Conservation (phyloP, 2,888 invertebrate genomes). For the Nudaria mundana region DNA sequence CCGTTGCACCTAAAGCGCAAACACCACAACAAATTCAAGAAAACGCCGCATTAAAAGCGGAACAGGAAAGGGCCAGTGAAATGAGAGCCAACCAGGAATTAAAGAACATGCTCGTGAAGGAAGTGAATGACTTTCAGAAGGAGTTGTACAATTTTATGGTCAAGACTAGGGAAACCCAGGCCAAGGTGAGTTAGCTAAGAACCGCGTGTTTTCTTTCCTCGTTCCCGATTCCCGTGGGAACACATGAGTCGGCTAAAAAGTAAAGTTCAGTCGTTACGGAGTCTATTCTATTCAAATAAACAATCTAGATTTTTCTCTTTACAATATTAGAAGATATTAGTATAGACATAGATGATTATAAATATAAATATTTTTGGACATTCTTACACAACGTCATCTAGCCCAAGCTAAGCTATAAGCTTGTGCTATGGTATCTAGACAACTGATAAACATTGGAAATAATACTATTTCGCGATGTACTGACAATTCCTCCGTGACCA, state of each 20-base stretch:
- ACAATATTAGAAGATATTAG: neutral
- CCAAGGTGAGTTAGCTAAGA: constrained; percentile 69
- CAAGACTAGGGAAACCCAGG: constrained; percentile 74
- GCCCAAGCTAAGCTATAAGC: no score
- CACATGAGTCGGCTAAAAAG: no score
- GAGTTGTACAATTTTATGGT: constrained; percentile 83
- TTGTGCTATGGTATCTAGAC: no score
- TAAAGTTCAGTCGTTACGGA: no score
- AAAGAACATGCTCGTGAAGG: constrained; percentile 83
- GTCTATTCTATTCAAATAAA: no score
- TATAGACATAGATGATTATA: neutral
- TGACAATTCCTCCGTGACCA: no score
- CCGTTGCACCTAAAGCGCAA: constrained; percentile 19
- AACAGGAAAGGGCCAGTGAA: constrained; percentile 58
- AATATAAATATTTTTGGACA: no score
- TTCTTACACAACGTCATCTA: no score
- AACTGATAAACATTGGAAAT: no score
- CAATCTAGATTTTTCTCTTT: no score
- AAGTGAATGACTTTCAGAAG: constrained; percentile 83
- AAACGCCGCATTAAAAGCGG: constrained; percentile 58
- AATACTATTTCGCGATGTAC: no score
- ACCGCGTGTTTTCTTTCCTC: neutral
- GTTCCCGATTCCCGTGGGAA: no score
- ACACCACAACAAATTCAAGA: constrained; percentile 33
- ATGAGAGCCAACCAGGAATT: constrained; percentile 66